Evolutionary conservation across 1,140 invertebrate genomes (phyloP).

Genomic region (Dinothrombium tinctorium): DNA sequence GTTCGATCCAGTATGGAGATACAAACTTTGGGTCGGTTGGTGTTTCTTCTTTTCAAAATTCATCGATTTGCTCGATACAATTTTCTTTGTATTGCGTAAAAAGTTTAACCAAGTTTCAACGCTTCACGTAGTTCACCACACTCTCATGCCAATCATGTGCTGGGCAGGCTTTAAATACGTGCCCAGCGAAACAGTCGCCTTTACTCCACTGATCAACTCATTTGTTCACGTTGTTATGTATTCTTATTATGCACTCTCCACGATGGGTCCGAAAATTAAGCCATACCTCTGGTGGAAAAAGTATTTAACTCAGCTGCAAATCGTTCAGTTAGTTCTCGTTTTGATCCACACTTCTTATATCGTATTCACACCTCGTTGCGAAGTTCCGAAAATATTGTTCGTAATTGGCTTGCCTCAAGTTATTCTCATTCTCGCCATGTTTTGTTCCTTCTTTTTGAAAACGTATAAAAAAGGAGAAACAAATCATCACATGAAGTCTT

Average conservation of each 20-base stretch:
- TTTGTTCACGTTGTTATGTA: constrained; percentile 35
- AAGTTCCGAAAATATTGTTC: constrained; percentile 3
- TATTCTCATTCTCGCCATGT: constrained; percentile 3
- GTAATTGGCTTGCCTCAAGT: constrained; percentile 1
- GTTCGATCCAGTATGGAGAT: constrained; percentile 5
- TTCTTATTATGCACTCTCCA: constrained; percentile 28
- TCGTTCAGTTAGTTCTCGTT: constrained; percentile 20
- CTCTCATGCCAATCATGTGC: constrained; percentile 66
- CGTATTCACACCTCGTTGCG: not conserved
- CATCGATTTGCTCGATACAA: constrained; percentile 7
- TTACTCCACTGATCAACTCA: constrained; percentile 27
- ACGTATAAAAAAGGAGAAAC: too few species aligned
- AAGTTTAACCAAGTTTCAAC: constrained; percentile 76
- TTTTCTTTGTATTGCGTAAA: constrained; percentile 65
- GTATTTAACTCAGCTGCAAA: constrained; percentile 30
- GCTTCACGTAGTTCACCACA: constrained; percentile 79
- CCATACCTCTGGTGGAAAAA: constrained; percentile 33
- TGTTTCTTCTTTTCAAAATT: constrained; percentile 25
- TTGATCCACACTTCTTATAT: constrained; percentile 19
- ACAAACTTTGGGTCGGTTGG: constrained; percentile 15
- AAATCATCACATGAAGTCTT: too few species aligned
- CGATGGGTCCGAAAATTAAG: constrained; percentile 26
- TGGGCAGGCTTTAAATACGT: constrained; percentile 4
- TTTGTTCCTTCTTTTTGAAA: constrained; percentile 7
- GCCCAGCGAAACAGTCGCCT: not conserved